Base-by-base conservation (phyloP, 2,888 invertebrate genomes). In the Seira musarum region DNA sequence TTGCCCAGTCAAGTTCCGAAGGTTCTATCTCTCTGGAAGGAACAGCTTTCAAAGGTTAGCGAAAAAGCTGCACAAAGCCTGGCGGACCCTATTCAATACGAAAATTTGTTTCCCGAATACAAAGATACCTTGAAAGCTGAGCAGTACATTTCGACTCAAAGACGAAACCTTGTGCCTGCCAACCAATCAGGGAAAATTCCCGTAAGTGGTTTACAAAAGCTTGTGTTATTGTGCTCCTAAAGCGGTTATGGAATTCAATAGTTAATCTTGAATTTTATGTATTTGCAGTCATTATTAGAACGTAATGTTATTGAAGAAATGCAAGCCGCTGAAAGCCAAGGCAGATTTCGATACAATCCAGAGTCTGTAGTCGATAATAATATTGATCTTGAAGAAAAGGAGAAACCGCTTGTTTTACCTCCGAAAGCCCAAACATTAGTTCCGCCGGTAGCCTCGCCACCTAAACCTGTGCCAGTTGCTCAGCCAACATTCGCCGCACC, bases 71-170 rank as follows among this genome's bases (percentile, higher is more conserved):
- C 96, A 0, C 96, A 97, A 88, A 95, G 97, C 67, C 91, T 99
- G 81, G 99, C 99, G 0, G 97, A 98, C 91, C 99, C 99, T 0
- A 92, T 93, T 63, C 94, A 96, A 87, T 99, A 99, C 88, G 97
- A 97, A 88, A 99, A 99, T 90, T 91, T 99, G 79, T 99, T 99
- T 89, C 97, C 98, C 0, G 96, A 93, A 0, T 91, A 94, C 83
- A 90, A 90, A 82, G 94, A 96, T 85, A 91, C 93, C 0, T 88
- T 95, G 40, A 93, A 92, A 86, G 92, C 94, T 0, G 94, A 95
- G 88, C 92, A 93, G 87, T 93, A 91, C 87, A 88, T 93, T 70
- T 90, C 90, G 76, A 88, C 89, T 35, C 90, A 91, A 80, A 88
- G 89, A 40, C 81, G 86, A 82, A 87, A 88, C 80, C 88, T 90